Conservation (phyloP, 2,888 invertebrate species). For the Cephus runcator region DNA sequence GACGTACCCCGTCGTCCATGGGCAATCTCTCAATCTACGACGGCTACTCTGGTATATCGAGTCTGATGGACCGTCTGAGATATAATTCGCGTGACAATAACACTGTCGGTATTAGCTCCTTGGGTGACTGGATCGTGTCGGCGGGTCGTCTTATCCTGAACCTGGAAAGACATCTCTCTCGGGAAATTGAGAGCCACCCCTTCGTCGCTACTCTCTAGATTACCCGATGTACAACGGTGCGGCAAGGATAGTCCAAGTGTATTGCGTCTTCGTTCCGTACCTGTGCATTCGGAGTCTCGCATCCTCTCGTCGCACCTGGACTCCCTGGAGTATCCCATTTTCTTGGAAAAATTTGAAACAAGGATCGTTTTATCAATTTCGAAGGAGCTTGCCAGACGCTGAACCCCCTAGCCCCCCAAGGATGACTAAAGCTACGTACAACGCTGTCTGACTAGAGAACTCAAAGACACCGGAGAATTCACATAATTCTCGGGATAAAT, state of each 20-base stretch:
- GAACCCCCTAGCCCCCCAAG: neutral
- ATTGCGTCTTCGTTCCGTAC: neutral
- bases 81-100: neutral
- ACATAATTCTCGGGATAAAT: neutral
- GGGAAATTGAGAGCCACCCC: neutral
- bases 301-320: neutral
- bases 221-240: neutral
- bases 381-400: neutral
- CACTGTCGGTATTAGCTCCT: neutral
- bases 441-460: neutral
- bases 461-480: neutral
- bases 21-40: neutral
- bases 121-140: neutral
- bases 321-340: neutral
- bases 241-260: neutral
- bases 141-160: neutral
- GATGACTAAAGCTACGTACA: neutral
- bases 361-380: neutral
- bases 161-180: neutral
- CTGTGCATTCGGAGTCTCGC: neutral
- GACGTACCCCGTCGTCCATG: neutral
- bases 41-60: neutral
- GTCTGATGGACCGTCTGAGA: neutral
- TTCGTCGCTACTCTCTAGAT: neutral
- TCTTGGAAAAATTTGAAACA: neutral